Evolutionary conservation across 1,140 invertebrate genomes (phyloP).

Genomic region (Mactra quadrangularis): DNA sequence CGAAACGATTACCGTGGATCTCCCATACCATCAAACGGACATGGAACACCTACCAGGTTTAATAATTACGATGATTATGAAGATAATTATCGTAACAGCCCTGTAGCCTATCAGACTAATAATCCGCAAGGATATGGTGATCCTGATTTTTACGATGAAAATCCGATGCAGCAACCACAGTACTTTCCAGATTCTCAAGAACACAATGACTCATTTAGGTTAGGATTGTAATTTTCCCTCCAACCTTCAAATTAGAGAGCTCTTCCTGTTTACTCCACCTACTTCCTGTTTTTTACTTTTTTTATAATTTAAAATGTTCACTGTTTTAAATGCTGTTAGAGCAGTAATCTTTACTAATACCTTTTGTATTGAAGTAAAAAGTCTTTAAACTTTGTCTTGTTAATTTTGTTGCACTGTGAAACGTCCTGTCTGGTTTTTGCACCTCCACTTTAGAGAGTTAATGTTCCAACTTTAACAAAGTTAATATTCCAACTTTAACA

Average conservation of each 20-base stretch:
- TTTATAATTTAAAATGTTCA: background rate
- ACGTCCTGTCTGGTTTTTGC: too few species aligned
- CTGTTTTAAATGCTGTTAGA: background rate
- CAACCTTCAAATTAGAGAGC: background rate
- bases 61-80: slow-evolving; percentile 60
- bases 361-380: background rate
- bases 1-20: slow-evolving; percentile 62
- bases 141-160: slow-evolving; percentile 43
- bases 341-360: slow-evolving; percentile 1
- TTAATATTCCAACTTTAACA: too few species aligned
- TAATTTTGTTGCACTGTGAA: too few species aligned
- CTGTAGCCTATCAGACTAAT: slow-evolving; percentile 57
- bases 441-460: too few species aligned
- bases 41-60: slow-evolving; percentile 69
- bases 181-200: slow-evolving; percentile 22
- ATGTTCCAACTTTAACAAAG: too few species aligned
- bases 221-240: slow-evolving; percentile 23
- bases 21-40: slow-evolving; percentile 54
- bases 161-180: slow-evolving; percentile 50
- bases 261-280: background rate
- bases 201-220: slow-evolving; percentile 60
- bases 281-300: background rate
- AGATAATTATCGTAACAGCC: slow-evolving; percentile 60
- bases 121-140: slow-evolving; percentile 67
- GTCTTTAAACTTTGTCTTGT: background rate